Evolutionary conservation across 2,113 vertebrate species (phyloP).

Genomic region (Dryoscopus gambensis): DNA sequence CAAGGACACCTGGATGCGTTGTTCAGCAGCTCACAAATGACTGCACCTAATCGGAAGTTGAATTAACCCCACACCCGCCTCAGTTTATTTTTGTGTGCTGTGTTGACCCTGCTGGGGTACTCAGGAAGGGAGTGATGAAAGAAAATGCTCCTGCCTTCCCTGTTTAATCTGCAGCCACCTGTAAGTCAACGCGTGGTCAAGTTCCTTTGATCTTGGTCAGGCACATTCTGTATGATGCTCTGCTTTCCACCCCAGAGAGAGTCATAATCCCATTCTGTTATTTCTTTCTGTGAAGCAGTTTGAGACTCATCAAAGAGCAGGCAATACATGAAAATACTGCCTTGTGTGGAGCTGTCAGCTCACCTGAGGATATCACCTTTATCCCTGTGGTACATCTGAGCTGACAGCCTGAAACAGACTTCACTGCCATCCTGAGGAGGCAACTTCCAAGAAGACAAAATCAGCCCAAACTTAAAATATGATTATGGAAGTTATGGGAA

Average conservation of each 20-base stretch:
- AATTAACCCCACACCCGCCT: not conserved
- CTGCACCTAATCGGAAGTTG: not conserved
- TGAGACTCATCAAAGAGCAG: not conserved
- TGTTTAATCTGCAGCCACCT: not conserved
- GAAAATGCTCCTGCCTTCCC: not conserved
- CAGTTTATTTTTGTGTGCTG: not conserved
- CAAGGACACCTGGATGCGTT: not conserved
- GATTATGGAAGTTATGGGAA: not conserved
- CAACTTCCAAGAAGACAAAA: not conserved
- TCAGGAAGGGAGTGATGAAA: not conserved
- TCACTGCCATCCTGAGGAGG: not conserved
- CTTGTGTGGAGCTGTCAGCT: not conserved
- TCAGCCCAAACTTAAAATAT: not conserved
- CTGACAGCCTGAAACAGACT: not conserved
- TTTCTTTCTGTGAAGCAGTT: not conserved
- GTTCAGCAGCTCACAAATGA: not conserved
- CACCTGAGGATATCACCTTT: not conserved
- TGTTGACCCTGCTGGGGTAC: not conserved
- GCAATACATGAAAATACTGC: not conserved
- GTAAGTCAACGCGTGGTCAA: not conserved
- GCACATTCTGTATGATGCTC: not conserved
- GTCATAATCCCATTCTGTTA: not conserved
- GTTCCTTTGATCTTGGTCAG: not conserved
- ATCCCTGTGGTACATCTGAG: not conserved
- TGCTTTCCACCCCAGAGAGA: not conserved